phyloP scores from a whole-genome alignment of 2,888 invertebrate genomes.

The Strigamia crassipes region DNA sequence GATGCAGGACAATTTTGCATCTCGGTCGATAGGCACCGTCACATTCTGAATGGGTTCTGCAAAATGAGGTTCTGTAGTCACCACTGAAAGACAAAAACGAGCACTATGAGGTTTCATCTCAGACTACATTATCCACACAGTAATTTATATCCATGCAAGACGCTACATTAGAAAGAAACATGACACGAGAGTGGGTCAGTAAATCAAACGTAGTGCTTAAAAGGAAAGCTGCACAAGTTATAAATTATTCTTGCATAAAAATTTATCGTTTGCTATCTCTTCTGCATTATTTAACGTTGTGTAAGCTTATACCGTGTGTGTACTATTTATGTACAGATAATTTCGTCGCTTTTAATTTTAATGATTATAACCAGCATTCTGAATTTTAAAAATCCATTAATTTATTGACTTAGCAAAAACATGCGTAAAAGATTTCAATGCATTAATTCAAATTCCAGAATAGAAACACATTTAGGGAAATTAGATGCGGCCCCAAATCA shows the following conservation, averaged over 20 bases:
- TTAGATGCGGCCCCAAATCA: too few species aligned
- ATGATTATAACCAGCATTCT: too few species aligned
- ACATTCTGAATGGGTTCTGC: constrained; percentile 44
- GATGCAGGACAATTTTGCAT: constrained; percentile 45
- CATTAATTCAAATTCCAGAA: too few species aligned
- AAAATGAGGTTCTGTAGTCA: neutral
- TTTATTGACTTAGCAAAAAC: too few species aligned
- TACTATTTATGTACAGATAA: too few species aligned
- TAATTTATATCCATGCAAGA: neutral
- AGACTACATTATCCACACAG: constrained; percentile 7
- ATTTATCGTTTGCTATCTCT: neutral
- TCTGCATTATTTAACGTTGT: neutral
- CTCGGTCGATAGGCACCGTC: constrained; percentile 44
- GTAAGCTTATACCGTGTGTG: neutral
- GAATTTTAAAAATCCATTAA: too few species aligned
- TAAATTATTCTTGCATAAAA: constrained; percentile 11
- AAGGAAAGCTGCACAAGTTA: constrained; percentile 16
- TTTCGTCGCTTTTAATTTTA: neutral
- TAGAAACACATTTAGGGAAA: too few species aligned
- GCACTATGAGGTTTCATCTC: neutral
- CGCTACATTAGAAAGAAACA: constrained; percentile 10
- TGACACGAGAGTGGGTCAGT: neutral
- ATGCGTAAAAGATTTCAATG: too few species aligned
- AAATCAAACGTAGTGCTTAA: neutral
- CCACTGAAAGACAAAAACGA: constrained; percentile 16